Base-by-base conservation (phyloP, 2,888 invertebrate genomes). In the Psococerastis gibbosa region DNA sequence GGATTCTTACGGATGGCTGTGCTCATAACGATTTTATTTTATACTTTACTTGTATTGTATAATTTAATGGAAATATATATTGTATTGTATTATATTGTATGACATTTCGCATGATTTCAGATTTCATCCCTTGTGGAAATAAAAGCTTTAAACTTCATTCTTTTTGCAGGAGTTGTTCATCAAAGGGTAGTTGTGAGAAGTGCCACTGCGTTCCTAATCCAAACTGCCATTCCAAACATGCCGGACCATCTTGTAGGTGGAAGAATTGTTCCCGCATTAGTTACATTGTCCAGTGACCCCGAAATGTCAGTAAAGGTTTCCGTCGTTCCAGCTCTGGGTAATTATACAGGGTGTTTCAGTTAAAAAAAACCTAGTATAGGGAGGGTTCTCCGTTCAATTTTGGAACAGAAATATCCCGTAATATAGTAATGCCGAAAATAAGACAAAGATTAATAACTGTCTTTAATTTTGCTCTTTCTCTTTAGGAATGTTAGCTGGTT, bases 221-320 rank as follows among this genome's bases (percentile, higher is more conserved):
- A 69, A 48, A 59, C 66, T 31, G 60, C 73, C 22, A 64, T 74
- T 44, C 63, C 65, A 35, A 60, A 61, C 35, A 65, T 74, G 41
- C 63, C 64, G 43, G 72, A 75, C 48, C 60, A 59, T 35, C 57
- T 73, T 44, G 62, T 75, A 13, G 66, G 68, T 23, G 60, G 68
- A 3, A 67, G 72, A 55, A 66, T 78, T 33, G 67, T 73, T 17
- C 77, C 77, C n/a, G 78, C 77, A 18, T 66, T 78, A 17, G 70
- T 78, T 34, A 78, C 78, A 0, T 60, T 79, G 32, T 75, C 76
- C 31, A 74, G 68, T 54, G 78, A 79, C 57, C 64, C 69, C 46
- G 75, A 78, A 54, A 60, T 71, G 73, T 75, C 65, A 66, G 71
- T 62, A 32, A 16, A 32, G 35, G n/a, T 22, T 3, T 15, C 20